Percentiles rank a stretch among this genome's conserved stretches.
These are phyloP conservation scores for Philypnodon macrostomus DNA, from an alignment of 2,797 vertebrate species.

Conservation along the genomic window DNA sequence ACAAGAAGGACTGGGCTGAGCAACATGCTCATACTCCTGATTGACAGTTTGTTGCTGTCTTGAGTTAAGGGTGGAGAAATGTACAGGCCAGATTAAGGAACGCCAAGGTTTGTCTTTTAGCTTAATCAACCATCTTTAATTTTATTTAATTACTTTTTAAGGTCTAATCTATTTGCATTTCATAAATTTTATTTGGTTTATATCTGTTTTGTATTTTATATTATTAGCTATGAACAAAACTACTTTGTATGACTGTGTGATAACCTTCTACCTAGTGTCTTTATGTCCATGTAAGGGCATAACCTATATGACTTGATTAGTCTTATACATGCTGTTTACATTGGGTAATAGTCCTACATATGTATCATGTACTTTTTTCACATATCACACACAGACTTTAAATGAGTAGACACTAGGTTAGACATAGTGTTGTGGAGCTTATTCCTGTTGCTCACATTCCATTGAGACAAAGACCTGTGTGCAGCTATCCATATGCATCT, in stretches of 20 bases:
- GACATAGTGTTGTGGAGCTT: slow-evolving; percentile 8
- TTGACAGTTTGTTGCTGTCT: slow-evolving; percentile 24
- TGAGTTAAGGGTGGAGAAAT: slow-evolving; percentile 34
- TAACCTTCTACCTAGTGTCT: neutral
- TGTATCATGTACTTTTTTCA: neutral
- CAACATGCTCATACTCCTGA: slow-evolving; percentile 36
- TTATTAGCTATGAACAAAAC: no score
- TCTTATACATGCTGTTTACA: slow-evolving; percentile 5
- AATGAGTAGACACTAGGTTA: neutral
- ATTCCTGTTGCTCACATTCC: slow-evolving; percentile 9
- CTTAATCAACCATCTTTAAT: no score
- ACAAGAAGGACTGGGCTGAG: slow-evolving; percentile 6
- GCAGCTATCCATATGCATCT: no score
- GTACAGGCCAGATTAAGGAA: slow-evolving; percentile 10
- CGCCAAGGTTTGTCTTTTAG: neutral
- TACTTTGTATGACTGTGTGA: no score
- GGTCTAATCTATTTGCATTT: no score
- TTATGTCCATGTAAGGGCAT: slow-evolving; percentile 39
- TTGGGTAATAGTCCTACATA: slow-evolving; percentile 2
- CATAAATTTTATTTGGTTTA: no score
- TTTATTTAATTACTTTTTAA: no score
- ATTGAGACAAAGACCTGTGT: no score
- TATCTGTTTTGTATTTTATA: no score
- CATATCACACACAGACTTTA: slow-evolving; percentile 22
- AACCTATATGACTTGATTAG: slow-evolving; percentile 17